Conservation (phyloP, 2,888 invertebrate genomes). For the Koerneria pararmatus region DNA sequence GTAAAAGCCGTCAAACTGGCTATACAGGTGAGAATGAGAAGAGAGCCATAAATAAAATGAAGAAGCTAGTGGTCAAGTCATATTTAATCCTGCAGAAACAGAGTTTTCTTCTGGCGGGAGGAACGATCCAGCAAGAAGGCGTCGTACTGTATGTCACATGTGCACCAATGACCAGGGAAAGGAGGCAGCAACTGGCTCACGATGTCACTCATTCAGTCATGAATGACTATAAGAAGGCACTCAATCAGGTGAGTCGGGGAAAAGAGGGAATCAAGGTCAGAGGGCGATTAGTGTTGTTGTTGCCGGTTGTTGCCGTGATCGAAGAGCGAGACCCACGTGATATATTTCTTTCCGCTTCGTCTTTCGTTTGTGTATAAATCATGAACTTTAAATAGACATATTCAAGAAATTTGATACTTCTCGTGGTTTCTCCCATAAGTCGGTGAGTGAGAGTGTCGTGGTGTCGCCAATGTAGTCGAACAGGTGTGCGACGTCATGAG, state of each 20-base stretch:
- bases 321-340: too few relatives aligned
- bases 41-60: neutral
- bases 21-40: constrained; percentile 31
- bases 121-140: constrained; percentile 50
- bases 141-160: constrained; percentile 46
- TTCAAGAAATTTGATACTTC: too few relatives aligned
- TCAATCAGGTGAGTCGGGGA: constrained; percentile 44
- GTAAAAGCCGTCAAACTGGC: constrained; percentile 47
- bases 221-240: constrained; percentile 48
- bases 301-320: too few relatives aligned
- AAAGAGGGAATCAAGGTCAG: too few relatives aligned
- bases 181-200: constrained; percentile 80
- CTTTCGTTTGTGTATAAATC: too few relatives aligned
- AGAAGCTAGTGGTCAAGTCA: neutral
- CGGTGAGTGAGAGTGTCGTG: too few relatives aligned
- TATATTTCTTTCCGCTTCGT: too few relatives aligned
- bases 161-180: constrained; percentile 76
- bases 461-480: too few relatives aligned
- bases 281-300: too few relatives aligned
- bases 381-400: too few relatives aligned
- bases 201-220: constrained; percentile 71
- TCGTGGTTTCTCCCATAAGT: too few relatives aligned
- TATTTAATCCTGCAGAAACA: constrained; percentile 20
- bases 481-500: too few relatives aligned
- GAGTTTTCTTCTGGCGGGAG: constrained; percentile 36